Base-by-base conservation (phyloP, 2,113 vertebrate species). In the Terrapene triunguis region DNA sequence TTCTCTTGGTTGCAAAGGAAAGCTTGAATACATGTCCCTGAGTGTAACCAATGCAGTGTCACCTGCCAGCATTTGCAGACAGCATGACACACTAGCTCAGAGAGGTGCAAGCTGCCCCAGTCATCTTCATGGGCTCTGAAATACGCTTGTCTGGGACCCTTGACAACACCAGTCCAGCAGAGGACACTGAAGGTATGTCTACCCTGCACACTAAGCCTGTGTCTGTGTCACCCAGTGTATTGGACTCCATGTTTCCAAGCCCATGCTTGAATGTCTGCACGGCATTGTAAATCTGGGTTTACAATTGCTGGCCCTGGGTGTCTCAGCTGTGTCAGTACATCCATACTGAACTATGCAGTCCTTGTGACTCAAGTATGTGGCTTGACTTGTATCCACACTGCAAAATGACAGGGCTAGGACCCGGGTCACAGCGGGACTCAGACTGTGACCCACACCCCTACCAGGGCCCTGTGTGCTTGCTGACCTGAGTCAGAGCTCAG, bases 31-130 rank as follows among this genome's bases (percentile, higher is more conserved):
- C 8, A 21, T 62, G 74, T 14, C 0, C 57, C 32, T 48, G 62
- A 76, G 55, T 25, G 22, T 51, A 57, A 88, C 22, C 54, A 47
- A 12, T 24, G 17, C 69, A 17, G 78, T 3, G 91, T 25, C 1
- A 10, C 0, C 1, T 22, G 48, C 44, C 32, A 0, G 1, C 11
- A 2, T 1, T 35, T 72, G 16, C 62, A 13, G 78, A 62, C 22
- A 22, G 84, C 54, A 57, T 38, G 38, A 7, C 7, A 2, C 9
- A 0, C 0, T 7, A 51, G 17, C 35, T 32, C 14, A 16, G 80
- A 12, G 32, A 44, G 48, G 5, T 38, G 42, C 29, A 2, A 44
- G n/a, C 65, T 25, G 42, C 27, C 53, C 35, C 22, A 44, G 38
- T 76, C 74, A 17, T 7, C 24, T 42, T 53, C 2, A 0, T 22